phyloP scores from a whole-genome alignment of 1,140 invertebrate species.

The Physella acuta region DNA sequence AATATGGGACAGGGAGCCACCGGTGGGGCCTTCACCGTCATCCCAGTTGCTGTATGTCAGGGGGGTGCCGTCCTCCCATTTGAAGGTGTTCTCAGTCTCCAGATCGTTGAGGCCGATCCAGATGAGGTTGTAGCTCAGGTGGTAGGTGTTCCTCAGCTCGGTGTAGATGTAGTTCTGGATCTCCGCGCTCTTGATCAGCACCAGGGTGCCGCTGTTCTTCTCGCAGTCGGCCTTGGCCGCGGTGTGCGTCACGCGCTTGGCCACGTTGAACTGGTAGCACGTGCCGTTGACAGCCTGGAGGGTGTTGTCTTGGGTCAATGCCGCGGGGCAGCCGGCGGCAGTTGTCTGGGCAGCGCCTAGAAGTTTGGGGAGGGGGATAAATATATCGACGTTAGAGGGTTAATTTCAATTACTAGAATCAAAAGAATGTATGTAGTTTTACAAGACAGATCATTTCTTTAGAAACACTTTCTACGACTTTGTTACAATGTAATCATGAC shows the following conservation, averaged over 20 bases:
- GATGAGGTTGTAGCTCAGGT: not conserved
- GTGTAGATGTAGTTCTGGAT: not conserved
- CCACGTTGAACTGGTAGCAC: not conserved
- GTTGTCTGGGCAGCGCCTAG: not conserved
- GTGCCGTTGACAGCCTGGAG: not conserved
- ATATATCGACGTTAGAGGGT: not conserved
- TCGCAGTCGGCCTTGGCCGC: not conserved
- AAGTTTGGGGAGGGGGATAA: not conserved
- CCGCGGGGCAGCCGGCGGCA: not conserved
- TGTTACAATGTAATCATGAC: no score
- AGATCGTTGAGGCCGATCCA: conserved; percentile 5
- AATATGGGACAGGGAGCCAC: not conserved
- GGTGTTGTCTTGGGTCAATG: not conserved
- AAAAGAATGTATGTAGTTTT: not conserved
- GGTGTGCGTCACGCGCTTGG: not conserved
- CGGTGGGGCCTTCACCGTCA: not conserved
- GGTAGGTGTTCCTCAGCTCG: not conserved
- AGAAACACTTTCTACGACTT: no score
- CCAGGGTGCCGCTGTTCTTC: not conserved
- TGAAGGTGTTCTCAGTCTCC: not conserved
- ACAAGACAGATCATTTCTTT: not conserved
- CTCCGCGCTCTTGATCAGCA: not conserved
- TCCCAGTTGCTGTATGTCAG: conserved; percentile 1
- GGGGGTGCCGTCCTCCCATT: not conserved
- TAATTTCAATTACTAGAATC: not conserved